These are phyloP conservation scores for Oreochromis grahami DNA, from an alignment of 2,797 vertebrate species.

Conservation along the genomic window DNA sequence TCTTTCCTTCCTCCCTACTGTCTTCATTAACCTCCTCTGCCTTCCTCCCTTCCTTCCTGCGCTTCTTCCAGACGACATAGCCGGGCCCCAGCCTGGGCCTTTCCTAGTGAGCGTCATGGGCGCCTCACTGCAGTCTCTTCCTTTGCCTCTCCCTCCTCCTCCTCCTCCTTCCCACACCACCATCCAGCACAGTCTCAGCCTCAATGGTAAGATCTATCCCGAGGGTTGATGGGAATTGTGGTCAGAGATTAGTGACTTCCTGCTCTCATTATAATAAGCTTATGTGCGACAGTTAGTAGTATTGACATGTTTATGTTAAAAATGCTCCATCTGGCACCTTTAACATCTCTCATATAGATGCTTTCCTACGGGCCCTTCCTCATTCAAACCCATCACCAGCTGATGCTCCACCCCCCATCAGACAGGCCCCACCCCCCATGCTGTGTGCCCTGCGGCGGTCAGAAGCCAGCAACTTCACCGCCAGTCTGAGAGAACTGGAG, in stretches of 20 bases:
- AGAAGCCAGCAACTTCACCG: constrained; percentile 91
- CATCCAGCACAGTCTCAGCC: constrained; percentile 88
- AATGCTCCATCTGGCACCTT: neutral
- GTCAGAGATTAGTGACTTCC: neutral
- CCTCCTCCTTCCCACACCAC: constrained; percentile 90
- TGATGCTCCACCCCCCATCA: constrained; percentile 62
- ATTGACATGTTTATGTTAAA: neutral
- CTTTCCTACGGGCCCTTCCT: constrained; percentile 79
- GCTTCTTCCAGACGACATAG: constrained; percentile 89
- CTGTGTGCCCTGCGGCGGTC: constrained; percentile 86
- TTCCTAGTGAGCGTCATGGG: constrained; percentile 92
- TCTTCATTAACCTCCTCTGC: neutral
- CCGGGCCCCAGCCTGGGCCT: constrained; percentile 89
- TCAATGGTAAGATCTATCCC: constrained; percentile 70
- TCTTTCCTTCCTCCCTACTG: neutral
- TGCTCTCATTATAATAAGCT: neutral
- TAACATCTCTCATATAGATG: constrained; percentile 54
- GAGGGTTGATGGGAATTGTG: neutral
- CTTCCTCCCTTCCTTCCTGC: neutral
- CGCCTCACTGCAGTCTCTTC: constrained; percentile 95
- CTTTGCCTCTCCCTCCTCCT: constrained; percentile 92
- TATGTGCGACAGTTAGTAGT: neutral
- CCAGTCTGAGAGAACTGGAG: constrained; percentile 91
- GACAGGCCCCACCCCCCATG: constrained; percentile 68
- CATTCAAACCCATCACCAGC: constrained; percentile 54